Percentiles rank a stretch among this genome's conserved stretches.
These are phyloP conservation scores for Brachionus paranguensis DNA, from an alignment of 1,140 invertebrate genomes.

Conservation along the genomic window DNA sequence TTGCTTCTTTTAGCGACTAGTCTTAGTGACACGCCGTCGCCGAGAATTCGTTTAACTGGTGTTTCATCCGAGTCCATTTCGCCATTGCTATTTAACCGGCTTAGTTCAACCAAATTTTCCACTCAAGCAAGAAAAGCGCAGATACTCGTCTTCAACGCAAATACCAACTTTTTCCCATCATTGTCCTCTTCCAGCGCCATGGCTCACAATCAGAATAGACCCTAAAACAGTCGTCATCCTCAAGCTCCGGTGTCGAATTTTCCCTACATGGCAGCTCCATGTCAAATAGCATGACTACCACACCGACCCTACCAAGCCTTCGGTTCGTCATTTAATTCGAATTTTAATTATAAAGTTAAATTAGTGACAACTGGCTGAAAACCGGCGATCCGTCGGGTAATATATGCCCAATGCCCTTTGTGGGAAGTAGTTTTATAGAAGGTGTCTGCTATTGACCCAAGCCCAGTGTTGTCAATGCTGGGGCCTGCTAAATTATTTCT, in stretches of 20 bases:
- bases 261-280: neutral
- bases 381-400: too few species aligned
- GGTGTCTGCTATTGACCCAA: too few species aligned
- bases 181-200: neutral
- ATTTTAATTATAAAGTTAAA: too few species aligned
- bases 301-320: neutral
- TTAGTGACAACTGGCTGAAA: too few species aligned
- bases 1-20: conserved; percentile 24
- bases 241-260: conserved; percentile 10
- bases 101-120: neutral
- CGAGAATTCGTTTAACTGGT: neutral
- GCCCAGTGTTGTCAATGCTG: too few species aligned
- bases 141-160: neutral
- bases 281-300: neutral
- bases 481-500: too few species aligned
- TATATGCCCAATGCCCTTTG: too few species aligned
- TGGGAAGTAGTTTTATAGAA: too few species aligned
- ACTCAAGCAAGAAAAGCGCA: neutral
- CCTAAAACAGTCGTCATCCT: neutral
- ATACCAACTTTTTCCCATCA: neutral
- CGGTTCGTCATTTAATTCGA: neutral
- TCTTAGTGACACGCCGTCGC: conserved; percentile 20
- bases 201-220: neutral
- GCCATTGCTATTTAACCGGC: neutral
- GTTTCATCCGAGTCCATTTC: neutral